Evolutionary conservation across 1,140 invertebrate genomes (phyloP).

Genomic region (Amphibalanus amphitrite): DNA sequence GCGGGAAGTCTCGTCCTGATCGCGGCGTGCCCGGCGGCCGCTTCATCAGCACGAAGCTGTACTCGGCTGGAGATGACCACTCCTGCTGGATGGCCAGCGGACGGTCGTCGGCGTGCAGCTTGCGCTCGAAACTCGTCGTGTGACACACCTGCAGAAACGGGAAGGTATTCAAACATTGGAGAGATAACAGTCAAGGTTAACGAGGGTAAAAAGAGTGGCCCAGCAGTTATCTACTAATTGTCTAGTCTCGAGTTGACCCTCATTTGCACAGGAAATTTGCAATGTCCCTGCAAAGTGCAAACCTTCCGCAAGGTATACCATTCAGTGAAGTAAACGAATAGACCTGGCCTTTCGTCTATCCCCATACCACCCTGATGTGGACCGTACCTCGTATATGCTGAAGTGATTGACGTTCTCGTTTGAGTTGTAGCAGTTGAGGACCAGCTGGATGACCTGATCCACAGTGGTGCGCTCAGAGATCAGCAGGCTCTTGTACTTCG

Average conservation of each 20-base stretch:
- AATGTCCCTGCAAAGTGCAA: too few relatives aligned
- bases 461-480: conserved; percentile 21
- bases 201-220: too few relatives aligned
- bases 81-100: conserved; percentile 63
- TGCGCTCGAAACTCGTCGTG: conserved; percentile 58
- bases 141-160: conserved; percentile 34
- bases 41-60: conserved; percentile 24
- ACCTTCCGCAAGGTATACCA: too few relatives aligned
- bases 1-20: not conserved
- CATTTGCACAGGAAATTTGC: too few relatives aligned
- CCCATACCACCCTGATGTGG: too few relatives aligned
- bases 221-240: too few relatives aligned
- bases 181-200: too few relatives aligned
- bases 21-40: not conserved
- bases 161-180: conserved; percentile 29
- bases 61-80: conserved; percentile 32
- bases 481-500: conserved; percentile 19
- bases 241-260: too few relatives aligned
- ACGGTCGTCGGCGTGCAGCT: conserved; percentile 64
- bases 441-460: conserved; percentile 24
- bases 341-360: too few relatives aligned
- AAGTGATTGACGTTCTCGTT: conserved; percentile 65
- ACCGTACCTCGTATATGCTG: conserved; percentile 60
- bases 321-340: too few relatives aligned
- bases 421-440: conserved; percentile 37